Percentiles rank a stretch among this genome's conserved stretches.
These are phyloP conservation scores for Acronicta leporina DNA, from an alignment of 2,888 invertebrate genomes.

Conservation along the genomic window DNA sequence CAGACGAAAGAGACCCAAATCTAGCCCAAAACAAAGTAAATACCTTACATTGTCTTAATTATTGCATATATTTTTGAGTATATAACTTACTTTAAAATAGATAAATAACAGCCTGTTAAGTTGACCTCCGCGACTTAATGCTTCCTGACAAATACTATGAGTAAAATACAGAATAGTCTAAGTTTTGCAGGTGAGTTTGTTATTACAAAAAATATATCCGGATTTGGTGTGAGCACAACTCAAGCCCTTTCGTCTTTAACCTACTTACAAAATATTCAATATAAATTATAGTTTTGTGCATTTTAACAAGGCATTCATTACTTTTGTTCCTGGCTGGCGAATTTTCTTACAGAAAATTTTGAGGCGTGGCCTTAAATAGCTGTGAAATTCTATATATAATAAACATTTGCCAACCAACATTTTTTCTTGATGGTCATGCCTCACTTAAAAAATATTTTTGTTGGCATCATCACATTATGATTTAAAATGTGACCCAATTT, in stretches of 20 bases:
- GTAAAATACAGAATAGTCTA: background rate
- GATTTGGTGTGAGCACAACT: constrained; percentile 4
- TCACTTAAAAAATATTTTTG: constrained; percentile 22
- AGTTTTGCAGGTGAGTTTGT: constrained; percentile 1
- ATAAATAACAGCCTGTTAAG: constrained; percentile 33
- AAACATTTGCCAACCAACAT: constrained; percentile 18
- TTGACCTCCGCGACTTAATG: constrained; percentile 3
- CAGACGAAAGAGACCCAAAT: constrained; percentile 25
- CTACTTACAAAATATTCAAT: constrained; percentile 38
- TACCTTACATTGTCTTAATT: constrained; percentile 31
- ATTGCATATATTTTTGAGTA: constrained; percentile 33
- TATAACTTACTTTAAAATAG: constrained; percentile 34
- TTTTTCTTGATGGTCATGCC: constrained; percentile 36
- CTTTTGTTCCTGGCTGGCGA: constrained; percentile 28
- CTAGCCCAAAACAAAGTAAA: constrained; percentile 5
- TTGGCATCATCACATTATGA: constrained; percentile 26
- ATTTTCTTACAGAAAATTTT: constrained; percentile 41
- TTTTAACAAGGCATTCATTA: constrained; percentile 32
- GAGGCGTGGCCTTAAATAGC: constrained; percentile 34
- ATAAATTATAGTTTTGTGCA: constrained; percentile 35
- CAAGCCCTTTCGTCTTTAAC: constrained; percentile 22
- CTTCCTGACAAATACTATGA: constrained; percentile 6
- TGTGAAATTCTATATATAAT: constrained; percentile 35
- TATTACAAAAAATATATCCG: constrained; percentile 14
- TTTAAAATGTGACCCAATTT: constrained; percentile 59